These are phyloP conservation scores for Psammodynastes pulverulentus DNA, from an alignment of 2,113 vertebrate genomes.

Conservation along the genomic window DNA sequence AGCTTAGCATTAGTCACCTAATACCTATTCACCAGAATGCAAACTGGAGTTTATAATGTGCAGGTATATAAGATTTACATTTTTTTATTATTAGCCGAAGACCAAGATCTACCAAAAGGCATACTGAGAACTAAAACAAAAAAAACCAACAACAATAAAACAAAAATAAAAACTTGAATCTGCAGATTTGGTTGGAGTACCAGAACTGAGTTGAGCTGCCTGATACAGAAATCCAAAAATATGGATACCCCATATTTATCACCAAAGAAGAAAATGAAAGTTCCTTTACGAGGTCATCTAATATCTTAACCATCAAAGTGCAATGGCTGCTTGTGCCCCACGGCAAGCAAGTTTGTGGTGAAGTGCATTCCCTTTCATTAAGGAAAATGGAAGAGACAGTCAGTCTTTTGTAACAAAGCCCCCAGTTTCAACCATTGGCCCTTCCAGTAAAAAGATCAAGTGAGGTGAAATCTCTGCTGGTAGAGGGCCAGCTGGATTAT, in stretches of 20 bases:
- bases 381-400: not conserved
- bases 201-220: too few species aligned
- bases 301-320: conserved; percentile 20
- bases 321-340: conserved; percentile 28
- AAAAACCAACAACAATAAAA: too few species aligned
- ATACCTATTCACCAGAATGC: not conserved
- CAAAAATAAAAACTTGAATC: too few species aligned
- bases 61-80: not conserved
- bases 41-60: not conserved
- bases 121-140: not conserved
- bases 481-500: not conserved
- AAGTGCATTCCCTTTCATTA: not conserved
- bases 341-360: not conserved
- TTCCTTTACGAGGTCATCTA: not conserved
- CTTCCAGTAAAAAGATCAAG: not conserved
- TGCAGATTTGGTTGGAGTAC: too few species aligned
- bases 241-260: too few species aligned
- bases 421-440: not conserved
- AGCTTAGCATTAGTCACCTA: not conserved
- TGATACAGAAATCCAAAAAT: too few species aligned
- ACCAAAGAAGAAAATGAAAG: not conserved
- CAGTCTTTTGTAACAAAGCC: not conserved
- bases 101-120: not conserved
- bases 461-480: not conserved
- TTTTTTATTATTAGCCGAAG: not conserved